Evolutionary conservation across 2,113 vertebrate genomes (phyloP).

Genomic region (Paraplagusia blochii): DNA sequence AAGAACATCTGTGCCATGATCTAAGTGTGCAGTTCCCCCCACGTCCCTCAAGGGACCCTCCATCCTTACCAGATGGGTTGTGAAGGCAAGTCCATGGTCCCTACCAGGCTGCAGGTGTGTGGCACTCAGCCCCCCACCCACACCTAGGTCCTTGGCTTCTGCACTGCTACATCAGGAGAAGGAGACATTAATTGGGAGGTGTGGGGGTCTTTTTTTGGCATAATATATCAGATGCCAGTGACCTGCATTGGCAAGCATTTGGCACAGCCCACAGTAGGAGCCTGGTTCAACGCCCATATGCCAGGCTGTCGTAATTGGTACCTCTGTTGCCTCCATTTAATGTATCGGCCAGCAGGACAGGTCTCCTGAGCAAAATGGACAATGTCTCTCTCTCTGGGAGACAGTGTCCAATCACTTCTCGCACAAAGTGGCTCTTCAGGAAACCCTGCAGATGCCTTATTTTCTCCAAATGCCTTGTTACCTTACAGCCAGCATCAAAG

Average conservation of each 20-base stretch:
- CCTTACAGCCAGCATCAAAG: constrained; percentile 63
- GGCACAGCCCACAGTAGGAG: constrained; percentile 68
- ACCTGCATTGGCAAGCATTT: constrained; percentile 70
- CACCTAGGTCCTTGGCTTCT: constrained; percentile 7
- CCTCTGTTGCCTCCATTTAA: constrained; percentile 50
- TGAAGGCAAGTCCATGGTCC: constrained; percentile 50
- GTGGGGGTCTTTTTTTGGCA: constrained; percentile 47
- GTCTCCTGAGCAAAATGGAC: constrained; percentile 53
- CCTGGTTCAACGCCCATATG: constrained; percentile 66
- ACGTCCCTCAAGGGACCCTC: constrained; percentile 49
- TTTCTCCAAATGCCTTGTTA: constrained; percentile 58
- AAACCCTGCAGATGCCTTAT: constrained; percentile 47
- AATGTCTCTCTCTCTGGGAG: constrained; percentile 49
- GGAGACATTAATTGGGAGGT: constrained; percentile 63
- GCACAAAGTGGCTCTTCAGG: constrained; percentile 51
- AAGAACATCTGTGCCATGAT: constrained; percentile 66
- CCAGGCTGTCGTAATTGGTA: constrained; percentile 71
- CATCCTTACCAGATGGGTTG: constrained; percentile 50
- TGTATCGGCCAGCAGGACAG: constrained; percentile 44
- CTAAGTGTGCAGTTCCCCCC: constrained; percentile 53
- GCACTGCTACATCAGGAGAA: constrained; percentile 59
- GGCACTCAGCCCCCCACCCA: constrained; percentile 5
- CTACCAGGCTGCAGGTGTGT: constrained; percentile 63
- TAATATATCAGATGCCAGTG: constrained; percentile 44
- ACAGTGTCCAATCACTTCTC: constrained; percentile 55